Evolutionary conservation across 2,888 invertebrate genomes (phyloP).

Genomic region (Empis livida): DNA sequence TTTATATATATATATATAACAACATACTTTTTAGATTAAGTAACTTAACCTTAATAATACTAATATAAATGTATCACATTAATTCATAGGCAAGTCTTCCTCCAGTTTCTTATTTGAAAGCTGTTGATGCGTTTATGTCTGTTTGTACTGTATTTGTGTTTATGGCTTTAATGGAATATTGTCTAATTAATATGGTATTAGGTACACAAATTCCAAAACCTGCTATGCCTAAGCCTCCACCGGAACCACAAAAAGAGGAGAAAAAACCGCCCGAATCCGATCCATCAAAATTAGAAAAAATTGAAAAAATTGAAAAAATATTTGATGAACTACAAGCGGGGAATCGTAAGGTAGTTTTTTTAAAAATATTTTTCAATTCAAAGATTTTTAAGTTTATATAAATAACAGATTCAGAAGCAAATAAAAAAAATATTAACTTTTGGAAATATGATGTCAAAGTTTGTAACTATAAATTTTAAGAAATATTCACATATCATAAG

Average conservation of each 20-base stretch:
- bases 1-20: too few species aligned
- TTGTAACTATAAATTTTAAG: too few species aligned
- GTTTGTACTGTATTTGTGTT: slow-evolving; percentile 86
- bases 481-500: too few species aligned
- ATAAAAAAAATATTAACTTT: too few species aligned
- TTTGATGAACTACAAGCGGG: slow-evolving; percentile 24
- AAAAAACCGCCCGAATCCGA: slow-evolving; percentile 18
- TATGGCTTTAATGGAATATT: slow-evolving; percentile 89
- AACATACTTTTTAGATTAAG: too few species aligned
- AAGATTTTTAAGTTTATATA: too few species aligned
- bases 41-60: too few species aligned
- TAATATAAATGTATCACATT: too few species aligned
- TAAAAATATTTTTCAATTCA: neutral
- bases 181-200: slow-evolving; percentile 59
- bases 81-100: slow-evolving; percentile 64
- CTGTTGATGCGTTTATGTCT: slow-evolving; percentile 87
- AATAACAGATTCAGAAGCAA: too few species aligned
- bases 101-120: slow-evolving; percentile 86
- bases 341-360: slow-evolving; percentile 7
- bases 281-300: slow-evolving; percentile 19
- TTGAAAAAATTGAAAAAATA: slow-evolving; percentile 34
- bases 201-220: slow-evolving; percentile 25
- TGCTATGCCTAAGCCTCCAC: slow-evolving; percentile 17
- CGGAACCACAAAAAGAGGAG: slow-evolving; percentile 11
- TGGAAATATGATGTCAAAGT: too few species aligned